A percentile compares a stretch with the other conserved stretches of the same genome.
Conservation (phyloP, 2,113 vertebrate species). For the Ictalurus punctatus region DNA sequence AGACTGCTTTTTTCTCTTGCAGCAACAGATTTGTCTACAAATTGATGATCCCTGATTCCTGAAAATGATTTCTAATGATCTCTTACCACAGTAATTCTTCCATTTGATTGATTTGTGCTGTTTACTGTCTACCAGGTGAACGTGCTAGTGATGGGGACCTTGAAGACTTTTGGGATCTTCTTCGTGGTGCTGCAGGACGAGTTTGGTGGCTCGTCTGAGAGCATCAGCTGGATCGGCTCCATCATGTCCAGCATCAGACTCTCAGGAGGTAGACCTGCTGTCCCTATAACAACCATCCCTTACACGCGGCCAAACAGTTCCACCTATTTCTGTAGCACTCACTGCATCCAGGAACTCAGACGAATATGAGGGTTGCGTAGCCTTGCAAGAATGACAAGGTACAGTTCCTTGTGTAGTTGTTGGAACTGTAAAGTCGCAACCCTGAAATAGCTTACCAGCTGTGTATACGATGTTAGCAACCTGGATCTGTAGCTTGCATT, state of each 20-base stretch:
- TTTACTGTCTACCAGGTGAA: slow-evolving; percentile 78
- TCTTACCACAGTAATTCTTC: not conserved
- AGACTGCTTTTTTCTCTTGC: not conserved
- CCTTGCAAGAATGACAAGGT: slow-evolving; percentile 39
- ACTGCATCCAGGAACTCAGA: slow-evolving; percentile 28
- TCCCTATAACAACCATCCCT: slow-evolving; percentile 39
- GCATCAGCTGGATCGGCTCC: slow-evolving; percentile 91
- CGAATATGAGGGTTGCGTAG: slow-evolving; percentile 31
- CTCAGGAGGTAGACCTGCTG: slow-evolving; percentile 76
- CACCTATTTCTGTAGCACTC: slow-evolving; percentile 14
- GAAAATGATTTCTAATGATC: not conserved
- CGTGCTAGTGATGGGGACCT: slow-evolving; percentile 83
- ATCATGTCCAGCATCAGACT: slow-evolving; percentile 90
- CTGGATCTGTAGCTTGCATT: slow-evolving; percentile 22
- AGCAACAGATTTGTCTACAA: not conserved
- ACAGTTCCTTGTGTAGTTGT: slow-evolving; percentile 40
- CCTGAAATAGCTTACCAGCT: slow-evolving; percentile 16
- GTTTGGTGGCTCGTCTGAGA: slow-evolving; percentile 82
- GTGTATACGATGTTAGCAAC: slow-evolving; percentile 20
- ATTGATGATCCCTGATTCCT: not conserved
- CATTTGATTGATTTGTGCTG: not conserved
- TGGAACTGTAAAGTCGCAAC: slow-evolving; percentile 35
- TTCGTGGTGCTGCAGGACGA: slow-evolving; percentile 92
- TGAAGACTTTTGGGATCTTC: slow-evolving; percentile 92
- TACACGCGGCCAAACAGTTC: slow-evolving; percentile 33